Base-by-base conservation (phyloP, 2,888 invertebrate genomes). In the Cremastinae sp. region DNA sequence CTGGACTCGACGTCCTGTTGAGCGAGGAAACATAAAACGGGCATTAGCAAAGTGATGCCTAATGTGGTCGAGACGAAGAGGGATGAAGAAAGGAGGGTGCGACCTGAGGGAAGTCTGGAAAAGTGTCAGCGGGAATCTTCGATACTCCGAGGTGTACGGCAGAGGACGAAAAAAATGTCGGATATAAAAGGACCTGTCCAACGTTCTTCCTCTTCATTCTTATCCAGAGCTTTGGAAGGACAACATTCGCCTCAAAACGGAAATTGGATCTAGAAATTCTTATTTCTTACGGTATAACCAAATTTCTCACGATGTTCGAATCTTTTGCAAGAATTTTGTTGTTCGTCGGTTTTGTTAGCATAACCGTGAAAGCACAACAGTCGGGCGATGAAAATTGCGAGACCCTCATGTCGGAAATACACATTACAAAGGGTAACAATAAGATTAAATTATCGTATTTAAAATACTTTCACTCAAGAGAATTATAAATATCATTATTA, bases 361-460 rank as follows among this genome's bases (percentile, higher is more conserved):
- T 70, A 47, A 49, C 56, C 22, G 69, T 75, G 35, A 74, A 79
- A 49, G 81, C 82, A 53, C 82, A 85, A 77, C 47, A 64, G 1
- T 75, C 87, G 62, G 87, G 89, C 1, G 95, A 95, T 83, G 96
- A 96, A 90, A 94, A 93, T 80, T 97, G 97, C 88, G 97, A 97
- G 90, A 96, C 96, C 1, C 90, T 96, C 71, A 94, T 95, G 62
- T 95, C 96, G 7, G 96, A 96, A 90, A 94, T 97, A 84, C 96
- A 96, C 88, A 91, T 97, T 77, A 95, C 94, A 58, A 97, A 97
- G 93, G 95, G 95, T 95, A 90, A n/a, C n/a, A n/a, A n/a, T n/a
- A n/a, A n/a, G n/a, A n/a, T n/a, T n/a, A n/a, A n/a, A n/a, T n/a
- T n/a, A n/a, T n/a, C n/a, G n/a, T n/a, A n/a, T n/a, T n/a, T n/a